Evolutionary conservation across 1,140 invertebrate genomes (phyloP), one percentile per base, ranked within the genome.

Genomic region (Zaprionus tsacasi): DNA sequence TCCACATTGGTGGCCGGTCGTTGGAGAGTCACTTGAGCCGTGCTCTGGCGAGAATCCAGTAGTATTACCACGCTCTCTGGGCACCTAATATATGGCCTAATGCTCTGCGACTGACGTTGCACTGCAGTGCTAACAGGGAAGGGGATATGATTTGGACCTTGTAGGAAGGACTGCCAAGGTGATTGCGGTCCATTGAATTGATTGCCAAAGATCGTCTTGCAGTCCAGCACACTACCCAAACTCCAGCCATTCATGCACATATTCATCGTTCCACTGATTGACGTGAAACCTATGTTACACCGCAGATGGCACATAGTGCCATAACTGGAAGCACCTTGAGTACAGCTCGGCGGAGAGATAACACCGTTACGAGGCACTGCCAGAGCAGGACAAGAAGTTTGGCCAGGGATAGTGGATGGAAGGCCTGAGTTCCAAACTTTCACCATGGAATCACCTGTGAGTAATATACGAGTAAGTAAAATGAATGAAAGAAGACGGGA

Each of bases 1-100:
- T 96, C 94, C 81, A 96, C 93, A 92, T 96, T 96, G 13, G 95
- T 95, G 81, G 94, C 94, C 0, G 96, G 96, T 66, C 94, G 93
- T 5, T 95, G 93, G 35, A 96, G 94, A 15, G 93, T 93, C 38
- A 96, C 94, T 67, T 94, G 91, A 38, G 94, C 93, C 13, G 93
- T 94, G 30, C 87, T 91, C 65, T 94, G 93, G 11, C 94, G 93
- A 12, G 91, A 76, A 15, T 94, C 94, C 36, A 96, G 91, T 40
- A 94, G 93, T 25, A 95, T 94, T 48, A 93, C 94, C 57, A 96
- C 93, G 80, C 94, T 93, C 17, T 93, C 93, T 0, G 95, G 95
- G 85, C 95, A 96, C 69, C 93, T 94, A 65, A 96, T 95, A 79
- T 94, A 95, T 38, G 95, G 94, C 54, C 92, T 92, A 86, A 15